Base-by-base conservation (phyloP, 2,113 vertebrate genomes). In the Isichthys henryi region DNA sequence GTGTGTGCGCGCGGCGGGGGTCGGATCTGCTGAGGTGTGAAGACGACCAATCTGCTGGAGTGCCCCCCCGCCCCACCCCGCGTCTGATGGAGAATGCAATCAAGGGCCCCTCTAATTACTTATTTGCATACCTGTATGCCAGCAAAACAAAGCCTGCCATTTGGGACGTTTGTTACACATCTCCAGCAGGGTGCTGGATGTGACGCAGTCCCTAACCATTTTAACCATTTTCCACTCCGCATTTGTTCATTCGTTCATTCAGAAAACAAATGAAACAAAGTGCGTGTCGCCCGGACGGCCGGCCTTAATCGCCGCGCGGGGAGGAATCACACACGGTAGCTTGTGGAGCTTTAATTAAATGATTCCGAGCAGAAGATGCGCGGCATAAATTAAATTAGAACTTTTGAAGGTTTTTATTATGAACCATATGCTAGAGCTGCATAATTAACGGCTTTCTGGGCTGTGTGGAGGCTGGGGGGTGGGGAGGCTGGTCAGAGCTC, bases 371-470 rank as follows among this genome's bases (percentile, higher is more conserved):
- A 87, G 85, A 87, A 87, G 85, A 87, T 19, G 13, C 11, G 39
- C 31, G 17, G 85, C 85, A 87, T 53, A 87, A 87, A 87, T 87
- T 87, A 87, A 87, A 87, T 87, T 53, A 87, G 85, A 87, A 87
- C 50, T 87, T 87, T 87, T 87, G 85, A 50, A 87, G 48, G 85
- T 87, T 87, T 48, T 53, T 87, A 87, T 53, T 56, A 53, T 35
- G 50, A 53, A 50, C 85, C 85, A 35, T 35, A 87, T 87, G 85
- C 50, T 39, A 31, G 85, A 53, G 85, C 50, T 50, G 27, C 48
- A 49, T 87, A 87, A 87, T 87, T 87, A 87, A 87, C 50, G 17
- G 27, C 9, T 56, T 87, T 87, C 31, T 53, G 85, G 49, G n/a
- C 17, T 17, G 50, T 53, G 45, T 21, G 17, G 23, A 31, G 23